These are phyloP conservation scores for Rhinoptilus africanus DNA, from an alignment of 2,113 vertebrate genomes.

Conservation along the genomic window DNA sequence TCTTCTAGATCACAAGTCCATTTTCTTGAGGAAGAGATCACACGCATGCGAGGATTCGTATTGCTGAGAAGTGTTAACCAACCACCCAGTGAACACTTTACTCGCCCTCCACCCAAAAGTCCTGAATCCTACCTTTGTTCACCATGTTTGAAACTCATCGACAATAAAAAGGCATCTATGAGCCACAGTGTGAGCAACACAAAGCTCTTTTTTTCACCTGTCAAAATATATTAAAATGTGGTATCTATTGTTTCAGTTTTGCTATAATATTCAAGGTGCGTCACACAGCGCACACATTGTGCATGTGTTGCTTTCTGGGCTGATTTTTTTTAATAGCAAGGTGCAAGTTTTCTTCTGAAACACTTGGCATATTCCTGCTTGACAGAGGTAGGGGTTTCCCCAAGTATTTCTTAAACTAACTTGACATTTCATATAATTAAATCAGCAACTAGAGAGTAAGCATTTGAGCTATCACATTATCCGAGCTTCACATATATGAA, in stretches of 20 bases:
- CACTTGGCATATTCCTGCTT: neutral
- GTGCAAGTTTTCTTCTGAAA: neutral
- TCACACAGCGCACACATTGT: accelerated
- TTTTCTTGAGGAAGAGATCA: neutral
- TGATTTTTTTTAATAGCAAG: neutral
- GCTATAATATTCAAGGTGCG: neutral
- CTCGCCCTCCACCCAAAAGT: neutral
- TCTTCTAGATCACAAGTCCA: neutral
- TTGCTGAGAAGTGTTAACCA: neutral
- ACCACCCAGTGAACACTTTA: neutral
- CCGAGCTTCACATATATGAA: neutral
- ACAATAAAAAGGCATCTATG: neutral
- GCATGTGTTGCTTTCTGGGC: neutral
- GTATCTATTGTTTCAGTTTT: neutral
- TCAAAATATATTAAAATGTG: neutral
- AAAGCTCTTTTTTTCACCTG: neutral
- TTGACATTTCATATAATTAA: conserved; percentile 64
- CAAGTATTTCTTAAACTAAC: conserved; percentile 24
- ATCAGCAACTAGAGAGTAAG: conserved; percentile 36
- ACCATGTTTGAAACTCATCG: neutral
- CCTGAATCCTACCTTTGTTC: neutral
- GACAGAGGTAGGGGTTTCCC: conserved; percentile 33
- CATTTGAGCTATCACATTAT: conserved; percentile 24
- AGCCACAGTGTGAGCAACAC: neutral
- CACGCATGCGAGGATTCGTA: accelerated